Conservation (phyloP, 2,113 vertebrate species). For the human region GRCh38 chr9:28708501-28709000, state of each 20-base stretch:
- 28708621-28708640: too few species aligned
- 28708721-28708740: fast-evolving
- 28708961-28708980: background rate
- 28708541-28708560: background rate
- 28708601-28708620: background rate
- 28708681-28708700: background rate
- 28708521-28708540: background rate
- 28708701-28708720: background rate
- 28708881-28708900: background rate
- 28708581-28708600: background rate
- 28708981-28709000: background rate
- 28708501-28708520: background rate
- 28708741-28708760: background rate
- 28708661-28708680: background rate
- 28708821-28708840: background rate
- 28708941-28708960: background rate
- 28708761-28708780: background rate
- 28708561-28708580: background rate
- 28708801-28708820: too few species aligned
- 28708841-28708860: background rate
- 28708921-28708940: background rate
- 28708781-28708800: background rate
- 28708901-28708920: background rate
- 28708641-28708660: background rate
- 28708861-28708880: background rate